Evolutionary conservation across 2,888 invertebrate genomes (phyloP), one percentile per base, ranked within the genome.

Genomic region (Erebia ligea): DNA sequence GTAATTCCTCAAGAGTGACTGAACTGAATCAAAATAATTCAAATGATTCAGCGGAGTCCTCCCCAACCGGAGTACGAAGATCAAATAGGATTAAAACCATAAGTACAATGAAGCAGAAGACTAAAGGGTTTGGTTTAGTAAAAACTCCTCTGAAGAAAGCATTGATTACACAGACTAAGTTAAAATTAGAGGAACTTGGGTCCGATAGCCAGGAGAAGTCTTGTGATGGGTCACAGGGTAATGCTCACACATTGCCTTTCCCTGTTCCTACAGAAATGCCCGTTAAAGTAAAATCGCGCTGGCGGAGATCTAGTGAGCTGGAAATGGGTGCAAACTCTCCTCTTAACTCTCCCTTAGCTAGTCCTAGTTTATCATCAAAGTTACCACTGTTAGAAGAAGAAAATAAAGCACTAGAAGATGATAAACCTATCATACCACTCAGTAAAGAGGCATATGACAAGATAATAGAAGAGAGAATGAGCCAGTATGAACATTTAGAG

Each of bases 31-130:
- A 84, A 66, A 84, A 79, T 52, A 84, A 86, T 76, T 89, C 90
- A 0, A 91, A 92, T 85, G 93, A 93, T 73, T 93, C 94, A 1
- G 85, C 91, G 1, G 93, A 92, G 69, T 92, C 93, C 6, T 92
- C 92, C 34, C 92, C 92, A n/a, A 87, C 89, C 50, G 93, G 94
- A n/a, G 95, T 97, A 0, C 90, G 97, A 21, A 93, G 97, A 62
- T 97, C 97, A 8, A 96, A 94, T 83, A 94, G 97, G 73, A 96
- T 97, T 71, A 96, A 97, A 82, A 95, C 96, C 56, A 97, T 97
- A 72, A 96, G 95, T 73, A 94, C 94, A 73, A 84, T 95, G 83
- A 96, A 96, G 82, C 95, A 94, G 79, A 95, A 95, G 84, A 95
- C 94, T 6, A 95, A 95, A 80, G 95, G 95, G 0, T 95, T 95